A percentile compares a stretch with the other conserved stretches of the same genome.
phyloP scores from a whole-genome alignment of 1,140 invertebrate genomes.

The Trichoplusia ni region DNA sequence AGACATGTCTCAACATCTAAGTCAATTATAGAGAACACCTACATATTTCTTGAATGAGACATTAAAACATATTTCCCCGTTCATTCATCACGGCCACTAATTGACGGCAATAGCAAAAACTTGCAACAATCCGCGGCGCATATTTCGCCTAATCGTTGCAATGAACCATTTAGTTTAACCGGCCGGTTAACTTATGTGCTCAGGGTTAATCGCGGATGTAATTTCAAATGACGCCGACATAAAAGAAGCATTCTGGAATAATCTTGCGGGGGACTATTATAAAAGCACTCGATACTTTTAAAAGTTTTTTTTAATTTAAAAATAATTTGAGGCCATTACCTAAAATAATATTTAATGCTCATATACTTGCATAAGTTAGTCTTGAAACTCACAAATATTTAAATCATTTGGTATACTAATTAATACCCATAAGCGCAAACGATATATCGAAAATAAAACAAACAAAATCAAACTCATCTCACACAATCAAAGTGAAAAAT shows the following conservation, averaged over 20 bases:
- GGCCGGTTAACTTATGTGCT: slow-evolving; percentile 20
- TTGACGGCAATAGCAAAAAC: slow-evolving; percentile 16
- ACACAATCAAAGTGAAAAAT: too few relatives aligned
- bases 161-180: slow-evolving; percentile 19
- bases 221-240: slow-evolving; percentile 28
- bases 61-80: slow-evolving; percentile 21
- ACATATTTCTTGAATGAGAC: slow-evolving; percentile 27
- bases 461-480: too few relatives aligned
- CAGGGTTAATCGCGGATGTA: slow-evolving; percentile 18
- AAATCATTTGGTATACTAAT: too few relatives aligned
- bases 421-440: too few relatives aligned
- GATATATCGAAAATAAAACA: too few relatives aligned
- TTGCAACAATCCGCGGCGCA: slow-evolving; percentile 9
- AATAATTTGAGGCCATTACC: too few relatives aligned
- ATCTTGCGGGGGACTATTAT: background rate
- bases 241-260: slow-evolving; percentile 9
- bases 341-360: too few relatives aligned
- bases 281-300: background rate
- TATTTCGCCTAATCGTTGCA: slow-evolving; percentile 23
- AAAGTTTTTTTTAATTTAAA: background rate
- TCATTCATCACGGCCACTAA: slow-evolving; percentile 3
- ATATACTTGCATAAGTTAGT: too few relatives aligned
- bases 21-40: background rate
- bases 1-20: background rate
- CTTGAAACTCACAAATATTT: too few relatives aligned